phyloP scores from a whole-genome alignment of 2,888 invertebrate species.

The Cosmopolites sordidus region DNA sequence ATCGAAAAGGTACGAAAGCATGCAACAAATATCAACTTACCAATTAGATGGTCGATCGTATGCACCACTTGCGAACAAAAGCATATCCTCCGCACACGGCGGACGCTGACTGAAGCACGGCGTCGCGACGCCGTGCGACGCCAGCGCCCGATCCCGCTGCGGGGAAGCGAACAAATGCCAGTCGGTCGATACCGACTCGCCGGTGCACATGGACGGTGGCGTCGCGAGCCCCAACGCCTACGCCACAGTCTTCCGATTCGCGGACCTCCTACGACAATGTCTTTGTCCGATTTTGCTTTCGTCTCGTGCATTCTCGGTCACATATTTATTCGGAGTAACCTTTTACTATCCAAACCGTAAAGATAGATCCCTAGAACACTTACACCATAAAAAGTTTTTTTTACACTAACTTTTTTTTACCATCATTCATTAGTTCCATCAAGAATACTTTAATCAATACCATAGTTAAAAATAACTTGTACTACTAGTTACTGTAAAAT shows the following conservation, averaged over 20 bases:
- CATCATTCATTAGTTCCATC: too few relatives aligned
- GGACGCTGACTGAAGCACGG: slow-evolving; percentile 47
- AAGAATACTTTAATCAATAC: too few relatives aligned
- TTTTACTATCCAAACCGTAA: too few relatives aligned
- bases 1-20: too few relatives aligned
- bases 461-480: too few relatives aligned
- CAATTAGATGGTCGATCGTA: slow-evolving; percentile 42
- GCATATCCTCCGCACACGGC: slow-evolving; percentile 46
- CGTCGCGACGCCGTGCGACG: slow-evolving; percentile 45
- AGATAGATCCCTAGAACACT: too few relatives aligned
- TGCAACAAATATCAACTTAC: slow-evolving; percentile 38
- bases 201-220: slow-evolving; percentile 35
- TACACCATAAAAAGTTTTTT: too few relatives aligned
- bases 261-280: background rate
- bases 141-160: slow-evolving; percentile 45
- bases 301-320: too few relatives aligned
- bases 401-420: too few relatives aligned
- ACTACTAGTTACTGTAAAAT: too few relatives aligned
- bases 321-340: too few relatives aligned
- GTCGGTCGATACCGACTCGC: slow-evolving; percentile 47
- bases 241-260: slow-evolving; percentile 3
- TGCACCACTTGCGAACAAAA: slow-evolving; percentile 41
- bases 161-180: slow-evolving; percentile 46
- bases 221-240: slow-evolving; percentile 15
- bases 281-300: too few relatives aligned